phyloP scores from a whole-genome alignment of 1,140 invertebrate species.

The Papilio xuthus region DNA sequence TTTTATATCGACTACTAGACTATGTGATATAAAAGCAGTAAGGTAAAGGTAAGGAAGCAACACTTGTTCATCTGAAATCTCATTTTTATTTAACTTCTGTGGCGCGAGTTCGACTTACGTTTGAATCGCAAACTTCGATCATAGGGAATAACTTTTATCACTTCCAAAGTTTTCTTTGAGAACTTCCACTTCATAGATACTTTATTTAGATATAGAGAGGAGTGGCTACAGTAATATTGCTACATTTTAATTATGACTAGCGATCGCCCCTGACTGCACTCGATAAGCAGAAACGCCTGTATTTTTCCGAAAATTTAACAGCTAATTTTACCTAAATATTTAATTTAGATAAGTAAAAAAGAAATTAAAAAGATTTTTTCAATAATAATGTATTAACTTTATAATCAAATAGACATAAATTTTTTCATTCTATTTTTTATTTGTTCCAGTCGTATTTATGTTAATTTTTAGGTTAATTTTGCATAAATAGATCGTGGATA shows the following conservation, averaged over 20 bases:
- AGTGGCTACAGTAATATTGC: not conserved
- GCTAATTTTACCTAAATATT: too few species aligned
- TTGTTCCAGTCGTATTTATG: too few species aligned
- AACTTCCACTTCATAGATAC: slow-evolving; percentile 9
- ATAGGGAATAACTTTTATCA: slow-evolving; percentile 24
- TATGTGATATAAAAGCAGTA: slow-evolving; percentile 13
- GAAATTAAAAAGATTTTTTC: too few species aligned
- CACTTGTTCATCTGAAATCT: slow-evolving; percentile 14
- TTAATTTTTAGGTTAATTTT: not conserved
- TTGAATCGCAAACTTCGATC: slow-evolving; percentile 23
- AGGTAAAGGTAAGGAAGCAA: not conserved
- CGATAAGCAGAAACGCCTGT: not conserved
- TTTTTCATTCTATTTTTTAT: too few species aligned
- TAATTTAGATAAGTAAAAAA: too few species aligned
- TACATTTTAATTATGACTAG: slow-evolving; percentile 5
- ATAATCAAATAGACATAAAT: too few species aligned
- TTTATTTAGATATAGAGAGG: slow-evolving; percentile 18
- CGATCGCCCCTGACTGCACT: not conserved
- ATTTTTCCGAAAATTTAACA: too few species aligned
- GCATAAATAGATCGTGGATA: not conserved
- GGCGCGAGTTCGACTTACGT: slow-evolving; percentile 6
- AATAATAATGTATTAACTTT: too few species aligned
- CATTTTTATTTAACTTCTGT: slow-evolving; percentile 18
- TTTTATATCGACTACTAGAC: not conserved
- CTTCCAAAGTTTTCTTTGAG: slow-evolving; percentile 14